A percentile compares a stretch with the other conserved stretches of the same genome.
phyloP scores from a whole-genome alignment of 2,797 vertebrate species.

The Sphenodon punctatus region DNA sequence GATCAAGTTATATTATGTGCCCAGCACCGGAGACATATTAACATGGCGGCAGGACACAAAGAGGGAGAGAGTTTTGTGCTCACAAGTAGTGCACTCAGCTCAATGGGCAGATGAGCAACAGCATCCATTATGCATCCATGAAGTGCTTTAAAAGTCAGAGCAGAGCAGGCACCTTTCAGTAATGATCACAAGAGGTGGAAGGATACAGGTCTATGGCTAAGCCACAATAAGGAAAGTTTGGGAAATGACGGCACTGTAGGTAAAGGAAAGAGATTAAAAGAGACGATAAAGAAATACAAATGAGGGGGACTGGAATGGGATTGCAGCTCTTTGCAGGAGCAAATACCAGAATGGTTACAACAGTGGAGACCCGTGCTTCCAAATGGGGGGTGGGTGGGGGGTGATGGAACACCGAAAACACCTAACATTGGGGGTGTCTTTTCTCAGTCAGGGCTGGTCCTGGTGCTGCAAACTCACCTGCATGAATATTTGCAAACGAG shows the following conservation, averaged over 20 bases:
- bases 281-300: not conserved
- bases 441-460: too few relatives aligned
- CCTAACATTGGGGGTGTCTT: too few relatives aligned
- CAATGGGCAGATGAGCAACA: not conserved
- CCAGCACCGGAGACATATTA: too few relatives aligned
- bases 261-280: not conserved
- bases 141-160: not conserved
- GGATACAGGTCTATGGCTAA: not conserved
- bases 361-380: too few relatives aligned
- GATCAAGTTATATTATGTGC: too few relatives aligned
- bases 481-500: conserved; percentile 21
- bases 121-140: too few relatives aligned
- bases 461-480: conserved; percentile 41
- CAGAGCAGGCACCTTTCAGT: not conserved
- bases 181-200: not conserved
- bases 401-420: too few relatives aligned
- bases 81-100: not conserved
- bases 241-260: not conserved
- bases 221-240: not conserved
- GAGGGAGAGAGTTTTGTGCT: not conserved
- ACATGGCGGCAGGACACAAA: too few relatives aligned
- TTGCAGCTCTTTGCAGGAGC: not conserved
- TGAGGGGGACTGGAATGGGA: not conserved
- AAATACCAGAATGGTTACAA: too few relatives aligned
- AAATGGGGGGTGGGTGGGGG: too few relatives aligned